Evolutionary conservation across 2,797 vertebrate species (phyloP).

Genomic region (Acanthurus lineatus): DNA sequence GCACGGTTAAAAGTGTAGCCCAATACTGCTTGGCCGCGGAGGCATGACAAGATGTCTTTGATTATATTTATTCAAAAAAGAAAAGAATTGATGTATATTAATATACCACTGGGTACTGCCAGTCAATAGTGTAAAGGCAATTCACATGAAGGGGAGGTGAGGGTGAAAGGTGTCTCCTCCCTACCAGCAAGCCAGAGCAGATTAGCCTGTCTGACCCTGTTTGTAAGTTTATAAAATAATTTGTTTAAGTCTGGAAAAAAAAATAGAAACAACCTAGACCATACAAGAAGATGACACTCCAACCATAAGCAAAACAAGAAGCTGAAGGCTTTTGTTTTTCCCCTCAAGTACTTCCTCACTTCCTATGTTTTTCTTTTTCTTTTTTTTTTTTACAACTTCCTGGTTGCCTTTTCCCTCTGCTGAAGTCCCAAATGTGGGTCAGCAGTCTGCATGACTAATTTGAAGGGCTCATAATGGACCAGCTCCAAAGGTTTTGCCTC

Average conservation of each 20-base stretch:
- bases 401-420: slow-evolving; percentile 58
- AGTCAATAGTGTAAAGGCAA: neutral
- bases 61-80: slow-evolving; percentile 26
- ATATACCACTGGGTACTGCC: neutral
- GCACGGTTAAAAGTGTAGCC: slow-evolving; percentile 35
- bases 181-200: slow-evolving; percentile 33
- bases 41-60: slow-evolving; percentile 22
- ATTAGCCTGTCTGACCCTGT: slow-evolving; percentile 62
- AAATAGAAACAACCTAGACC: neutral
- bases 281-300: slow-evolving; percentile 9
- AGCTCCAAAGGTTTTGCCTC: slow-evolving; percentile 54
- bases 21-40: slow-evolving; percentile 11
- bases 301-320: slow-evolving; percentile 49
- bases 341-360: slow-evolving; percentile 66
- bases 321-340: slow-evolving; percentile 41
- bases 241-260: slow-evolving; percentile 30
- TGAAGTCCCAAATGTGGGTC: slow-evolving; percentile 78
- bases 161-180: slow-evolving; percentile 30
- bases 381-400: slow-evolving; percentile 66
- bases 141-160: slow-evolving; percentile 12
- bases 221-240: slow-evolving; percentile 39
- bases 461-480: slow-evolving; percentile 49
- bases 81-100: neutral
- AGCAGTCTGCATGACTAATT: slow-evolving; percentile 75
- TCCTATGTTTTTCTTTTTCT: slow-evolving; percentile 47